Evolutionary conservation across 2,888 invertebrate species (phyloP).

Genomic region (Rosalia funebris): DNA sequence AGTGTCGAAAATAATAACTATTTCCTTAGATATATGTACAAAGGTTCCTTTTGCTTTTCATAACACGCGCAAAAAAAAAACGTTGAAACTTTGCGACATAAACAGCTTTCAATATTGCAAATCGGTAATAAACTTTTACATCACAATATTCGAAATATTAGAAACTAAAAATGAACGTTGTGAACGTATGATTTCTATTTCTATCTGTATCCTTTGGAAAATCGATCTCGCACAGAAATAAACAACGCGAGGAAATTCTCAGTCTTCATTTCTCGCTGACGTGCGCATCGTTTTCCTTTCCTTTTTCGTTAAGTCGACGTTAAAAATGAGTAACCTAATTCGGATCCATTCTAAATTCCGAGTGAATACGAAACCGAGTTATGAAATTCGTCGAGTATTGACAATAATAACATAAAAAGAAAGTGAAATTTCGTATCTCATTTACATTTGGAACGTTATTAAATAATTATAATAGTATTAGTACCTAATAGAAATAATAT

Average conservation of each 20-base stretch:
- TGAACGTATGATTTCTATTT: too few relatives aligned
- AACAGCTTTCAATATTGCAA: neutral
- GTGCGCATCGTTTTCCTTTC: too few relatives aligned
- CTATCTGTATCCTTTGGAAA: too few relatives aligned
- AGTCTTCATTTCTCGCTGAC: too few relatives aligned
- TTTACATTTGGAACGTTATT: conserved; percentile 24
- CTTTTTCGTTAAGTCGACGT: neutral
- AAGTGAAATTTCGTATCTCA: conserved; percentile 27
- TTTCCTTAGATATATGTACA: neutral
- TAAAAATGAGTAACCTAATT: conserved; percentile 8
- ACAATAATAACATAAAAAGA: conserved; percentile 25
- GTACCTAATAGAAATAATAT: conserved; percentile 18
- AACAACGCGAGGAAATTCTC: too few relatives aligned
- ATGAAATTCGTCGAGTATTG: conserved; percentile 26
- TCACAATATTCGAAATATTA: conserved; percentile 1
- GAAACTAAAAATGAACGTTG: too few relatives aligned
- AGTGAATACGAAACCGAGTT: conserved; percentile 27
- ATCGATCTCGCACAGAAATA: too few relatives aligned
- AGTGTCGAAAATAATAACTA: neutral
- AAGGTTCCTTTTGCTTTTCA: neutral
- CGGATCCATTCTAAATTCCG: conserved; percentile 16
- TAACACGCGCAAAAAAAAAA: neutral
- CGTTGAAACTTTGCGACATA: neutral
- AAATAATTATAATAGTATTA: conserved; percentile 25
- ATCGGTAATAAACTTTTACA: neutral